These are phyloP conservation scores for Agrochola lychnidis DNA, from an alignment of 2,888 invertebrate species.

Conservation along the genomic window DNA sequence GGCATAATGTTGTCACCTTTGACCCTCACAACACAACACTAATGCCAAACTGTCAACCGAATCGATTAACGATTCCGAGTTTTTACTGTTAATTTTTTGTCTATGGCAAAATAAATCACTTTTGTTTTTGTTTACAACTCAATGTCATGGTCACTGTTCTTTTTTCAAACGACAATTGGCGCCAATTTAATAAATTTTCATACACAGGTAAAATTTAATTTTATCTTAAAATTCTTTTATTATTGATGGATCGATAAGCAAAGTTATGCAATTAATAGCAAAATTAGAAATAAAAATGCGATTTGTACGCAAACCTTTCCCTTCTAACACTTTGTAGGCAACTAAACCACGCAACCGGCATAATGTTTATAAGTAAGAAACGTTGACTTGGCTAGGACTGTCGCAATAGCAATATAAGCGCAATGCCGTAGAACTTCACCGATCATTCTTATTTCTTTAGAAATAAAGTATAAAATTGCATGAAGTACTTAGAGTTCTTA, in stretches of 20 bases:
- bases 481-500: constrained; percentile 59
- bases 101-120: constrained; percentile 45
- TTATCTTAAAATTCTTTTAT: constrained; percentile 1
- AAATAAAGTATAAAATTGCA: constrained; percentile 70
- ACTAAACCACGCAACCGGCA: constrained; percentile 86
- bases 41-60: constrained; percentile 46
- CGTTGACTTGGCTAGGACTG: constrained; percentile 83
- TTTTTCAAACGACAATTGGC: constrained; percentile 42
- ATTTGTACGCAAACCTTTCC: constrained; percentile 81
- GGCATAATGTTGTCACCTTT: constrained; percentile 85
- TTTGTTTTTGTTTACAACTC: constrained; percentile 61
- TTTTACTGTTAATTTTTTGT: constrained; percentile 46
- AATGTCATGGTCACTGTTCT: constrained; percentile 66
- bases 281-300: constrained; percentile 47
- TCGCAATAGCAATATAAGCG: constrained; percentile 78
- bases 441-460: constrained; percentile 50
- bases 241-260: constrained; percentile 4
- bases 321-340: constrained; percentile 84
- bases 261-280: constrained; percentile 29
- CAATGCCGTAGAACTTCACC: constrained; percentile 54
- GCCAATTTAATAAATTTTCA: constrained; percentile 18
- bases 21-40: constrained; percentile 66
- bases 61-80: constrained; percentile 30
- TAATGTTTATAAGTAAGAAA: constrained; percentile 88
- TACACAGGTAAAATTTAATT: background rate